Evolutionary conservation across 2,888 invertebrate species (phyloP), one percentile per base, ranked within the genome.

Genomic region (Antheraea assamensis): DNA sequence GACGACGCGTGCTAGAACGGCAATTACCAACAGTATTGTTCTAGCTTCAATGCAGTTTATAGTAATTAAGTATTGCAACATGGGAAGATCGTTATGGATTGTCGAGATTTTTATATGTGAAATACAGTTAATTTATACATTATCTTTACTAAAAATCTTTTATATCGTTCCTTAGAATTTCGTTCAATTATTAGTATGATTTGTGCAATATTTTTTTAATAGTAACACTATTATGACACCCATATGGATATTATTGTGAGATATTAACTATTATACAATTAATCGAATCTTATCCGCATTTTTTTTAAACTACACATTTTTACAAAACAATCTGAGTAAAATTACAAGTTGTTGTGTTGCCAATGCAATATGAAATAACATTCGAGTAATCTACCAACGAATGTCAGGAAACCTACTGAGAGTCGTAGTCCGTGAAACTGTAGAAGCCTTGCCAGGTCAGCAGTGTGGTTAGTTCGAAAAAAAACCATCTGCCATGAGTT

Each of bases 1-100:
- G 72, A 74, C 76, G 81, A 82, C 85, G 88, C 87, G 87, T 88
- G 89, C 87, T 90, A 91, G 87, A 92, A 88, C 88, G 85, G 82
- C 87, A 89, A 91, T 91, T 88, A 82, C 80, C 68, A 78, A 84
- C 84, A 80, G 85, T 89, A 88, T 87, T 88, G 88, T 89, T 87
- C 81, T 77, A 82, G 74, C 78, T 83, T 78, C 73, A 78, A 78
- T 79, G 79, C 79, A 80, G 70, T 70, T 73, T 73, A 30, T 73
- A 52, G 55, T 55, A 73, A 73, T 73, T 73, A 73, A 70, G 70
- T 61, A 24, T 70, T 70, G 42, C 35, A 68, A 35, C n/a, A 3
- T 73, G 70, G n/a, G 27, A 58, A 70, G 73, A 73, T 42, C 58
- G 73, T 42, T 58, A 73, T 73, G 19, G 58, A 73, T 73, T 42